These are phyloP conservation scores for Mionectes macconnelli DNA, from an alignment of 2,113 vertebrate genomes.

Conservation along the genomic window DNA sequence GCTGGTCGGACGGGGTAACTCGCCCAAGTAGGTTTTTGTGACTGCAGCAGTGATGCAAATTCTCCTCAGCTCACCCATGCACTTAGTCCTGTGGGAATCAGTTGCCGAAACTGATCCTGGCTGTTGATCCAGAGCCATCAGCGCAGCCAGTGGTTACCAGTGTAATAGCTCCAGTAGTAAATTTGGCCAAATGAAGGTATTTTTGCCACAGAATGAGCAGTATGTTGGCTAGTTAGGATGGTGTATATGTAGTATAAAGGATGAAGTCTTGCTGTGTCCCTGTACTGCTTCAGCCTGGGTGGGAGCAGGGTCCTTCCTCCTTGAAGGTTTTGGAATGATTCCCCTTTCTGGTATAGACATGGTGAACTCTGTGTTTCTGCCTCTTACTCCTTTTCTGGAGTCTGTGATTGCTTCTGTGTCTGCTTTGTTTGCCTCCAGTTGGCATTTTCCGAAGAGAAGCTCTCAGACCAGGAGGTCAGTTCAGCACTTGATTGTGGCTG, in stretches of 20 bases:
- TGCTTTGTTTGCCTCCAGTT: neutral
- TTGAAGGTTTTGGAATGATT: neutral
- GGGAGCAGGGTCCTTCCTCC: neutral
- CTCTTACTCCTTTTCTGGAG: neutral
- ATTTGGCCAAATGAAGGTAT: neutral
- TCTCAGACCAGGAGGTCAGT: neutral
- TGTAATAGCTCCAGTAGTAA: neutral
- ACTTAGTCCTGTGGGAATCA: neutral
- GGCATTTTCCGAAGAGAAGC: neutral
- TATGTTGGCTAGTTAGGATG: neutral
- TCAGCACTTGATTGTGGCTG: neutral
- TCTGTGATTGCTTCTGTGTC: neutral
- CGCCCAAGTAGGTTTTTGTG: neutral
- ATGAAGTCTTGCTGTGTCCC: neutral
- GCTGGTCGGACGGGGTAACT: neutral
- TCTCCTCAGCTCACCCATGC: neutral
- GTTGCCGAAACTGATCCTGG: neutral
- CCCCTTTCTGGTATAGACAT: neutral
- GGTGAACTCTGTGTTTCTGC: neutral
- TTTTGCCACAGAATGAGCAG: neutral
- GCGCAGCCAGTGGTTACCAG: neutral
- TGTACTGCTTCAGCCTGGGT: neutral
- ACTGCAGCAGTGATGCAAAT: neutral
- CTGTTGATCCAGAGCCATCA: neutral
- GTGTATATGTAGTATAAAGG: neutral